Evolutionary conservation across 2,113 vertebrate genomes (phyloP), one percentile per base, ranked within the genome.

Genomic region (Todiramphus chloris): DNA sequence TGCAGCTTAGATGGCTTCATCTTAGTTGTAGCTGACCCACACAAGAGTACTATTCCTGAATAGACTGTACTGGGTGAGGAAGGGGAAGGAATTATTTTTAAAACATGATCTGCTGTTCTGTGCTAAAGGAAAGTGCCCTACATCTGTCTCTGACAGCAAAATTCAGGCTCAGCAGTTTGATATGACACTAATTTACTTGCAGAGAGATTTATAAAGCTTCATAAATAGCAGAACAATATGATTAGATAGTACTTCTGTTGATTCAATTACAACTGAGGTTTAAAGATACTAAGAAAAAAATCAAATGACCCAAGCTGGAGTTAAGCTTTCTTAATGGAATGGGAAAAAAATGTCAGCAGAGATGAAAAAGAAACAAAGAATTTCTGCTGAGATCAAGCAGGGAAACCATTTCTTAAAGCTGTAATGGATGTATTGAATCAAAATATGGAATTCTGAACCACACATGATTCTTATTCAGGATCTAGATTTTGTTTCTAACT

Each of bases 131-230:
- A 87, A 94, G 50, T 92, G 64, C 75, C 95, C 83, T 88, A 59
- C 69, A 95, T 97, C 87, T 93, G 87, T 97, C 84, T 94, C 87
- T 96, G 94, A 56, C 84, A 93, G 70, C n/a, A 97, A 96, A 97
- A 97, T 76, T 97, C 87, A 83, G 76, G 82, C 87, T 97, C 93
- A 97, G 95, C 81, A 94, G 67, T 94, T 97, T 94, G 79, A 94
- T 94, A 59, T 92, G 92, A 95, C 90, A 94, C 69, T 96, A 96
- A 97, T 97, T 97, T 96, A 93, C 93, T 97, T 96, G 90, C 92
- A 87, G 90, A 80, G 83, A 91, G 80, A 98, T 95, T 96, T 95
- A 95, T 95, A 95, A 96, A 96, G 87, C 94, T 97, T 97, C 76
- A 83, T 94, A 93, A 94, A 92, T 90, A 96, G 95, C 68, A 95